A percentile compares a stretch with the other conserved stretches of the same genome.
Evolutionary conservation across 2,888 invertebrate species (phyloP).

Genomic region (Brenthis hecate): DNA sequence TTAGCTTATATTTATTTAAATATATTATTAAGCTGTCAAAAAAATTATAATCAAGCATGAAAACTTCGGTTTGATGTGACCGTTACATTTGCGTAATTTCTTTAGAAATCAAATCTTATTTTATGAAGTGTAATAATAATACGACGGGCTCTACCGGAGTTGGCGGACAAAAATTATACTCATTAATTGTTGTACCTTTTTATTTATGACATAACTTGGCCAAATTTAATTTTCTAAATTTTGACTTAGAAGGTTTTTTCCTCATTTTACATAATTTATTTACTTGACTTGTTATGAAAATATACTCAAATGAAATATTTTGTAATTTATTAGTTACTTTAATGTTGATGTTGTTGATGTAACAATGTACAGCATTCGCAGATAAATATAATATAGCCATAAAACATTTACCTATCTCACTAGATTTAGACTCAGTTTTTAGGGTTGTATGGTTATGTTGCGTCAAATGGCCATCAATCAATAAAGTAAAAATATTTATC

Average conservation of each 20-base stretch:
- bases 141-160: not conserved
- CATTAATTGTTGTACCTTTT: constrained; percentile 19
- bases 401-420: no score
- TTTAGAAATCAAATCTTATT: constrained; percentile 12
- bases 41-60: not conserved
- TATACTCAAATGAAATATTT: constrained; percentile 11
- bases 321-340: not conserved
- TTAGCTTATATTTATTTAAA: no score
- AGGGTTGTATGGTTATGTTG: no score
- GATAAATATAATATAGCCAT: no score
- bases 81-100: constrained; percentile 1
- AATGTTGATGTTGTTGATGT: no score
- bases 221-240: constrained; percentile 17
- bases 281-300: constrained; percentile 4
- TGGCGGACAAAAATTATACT: constrained; percentile 9
- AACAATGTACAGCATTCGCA: no score
- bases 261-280: constrained; percentile 15
- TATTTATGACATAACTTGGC: constrained; percentile 16
- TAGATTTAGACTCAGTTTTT: no score
- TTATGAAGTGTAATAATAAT: constrained; percentile 11
- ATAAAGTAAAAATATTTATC: no score
- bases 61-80: not conserved
- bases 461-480: no score
- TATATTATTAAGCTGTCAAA: not conserved
- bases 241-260: constrained; percentile 11